A percentile compares a stretch with the other conserved stretches of the same genome.
Evolutionary conservation across 2,797 vertebrate species (phyloP).

Genomic region (Hylomyscus alleni): DNA sequence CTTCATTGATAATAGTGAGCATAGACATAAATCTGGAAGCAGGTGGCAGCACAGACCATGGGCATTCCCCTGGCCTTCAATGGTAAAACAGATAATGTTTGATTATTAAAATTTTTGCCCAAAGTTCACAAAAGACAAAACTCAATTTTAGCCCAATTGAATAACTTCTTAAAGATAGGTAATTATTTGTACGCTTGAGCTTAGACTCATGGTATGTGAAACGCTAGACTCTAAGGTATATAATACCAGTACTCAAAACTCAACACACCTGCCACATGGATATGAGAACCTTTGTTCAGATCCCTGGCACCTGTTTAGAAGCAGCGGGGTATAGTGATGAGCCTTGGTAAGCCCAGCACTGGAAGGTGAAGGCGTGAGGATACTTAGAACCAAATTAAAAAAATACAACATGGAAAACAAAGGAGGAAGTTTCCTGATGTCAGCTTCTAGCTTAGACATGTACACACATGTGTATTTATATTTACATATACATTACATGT

Average conservation of each 20-base stretch:
- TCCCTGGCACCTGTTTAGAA: background rate
- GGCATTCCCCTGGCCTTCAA: background rate
- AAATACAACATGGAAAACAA: background rate
- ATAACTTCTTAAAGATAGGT: background rate
- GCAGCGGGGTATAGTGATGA: background rate
- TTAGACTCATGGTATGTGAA: constrained; percentile 18
- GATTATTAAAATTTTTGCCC: constrained; percentile 15
- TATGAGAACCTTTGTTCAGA: background rate
- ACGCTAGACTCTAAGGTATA: background rate
- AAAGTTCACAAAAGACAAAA: constrained; percentile 12
- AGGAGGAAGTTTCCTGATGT: background rate
- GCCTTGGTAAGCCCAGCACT: background rate
- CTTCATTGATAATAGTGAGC: background rate
- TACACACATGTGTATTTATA: background rate
- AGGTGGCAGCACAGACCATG: background rate
- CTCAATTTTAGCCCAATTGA: background rate
- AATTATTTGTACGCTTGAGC: background rate
- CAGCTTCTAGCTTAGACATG: background rate
- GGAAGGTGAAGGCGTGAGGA: background rate
- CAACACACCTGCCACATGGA: background rate
- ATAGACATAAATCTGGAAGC: background rate
- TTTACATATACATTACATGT: background rate
- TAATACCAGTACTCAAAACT: background rate
- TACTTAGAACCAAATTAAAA: background rate
- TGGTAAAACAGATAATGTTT: background rate